Evolutionary conservation across 30 jellyfish, hydroid and myxozoan species (phyloP), one percentile per base, ranked within the genome.

Genomic region (Morbakka virulenta): DNA sequence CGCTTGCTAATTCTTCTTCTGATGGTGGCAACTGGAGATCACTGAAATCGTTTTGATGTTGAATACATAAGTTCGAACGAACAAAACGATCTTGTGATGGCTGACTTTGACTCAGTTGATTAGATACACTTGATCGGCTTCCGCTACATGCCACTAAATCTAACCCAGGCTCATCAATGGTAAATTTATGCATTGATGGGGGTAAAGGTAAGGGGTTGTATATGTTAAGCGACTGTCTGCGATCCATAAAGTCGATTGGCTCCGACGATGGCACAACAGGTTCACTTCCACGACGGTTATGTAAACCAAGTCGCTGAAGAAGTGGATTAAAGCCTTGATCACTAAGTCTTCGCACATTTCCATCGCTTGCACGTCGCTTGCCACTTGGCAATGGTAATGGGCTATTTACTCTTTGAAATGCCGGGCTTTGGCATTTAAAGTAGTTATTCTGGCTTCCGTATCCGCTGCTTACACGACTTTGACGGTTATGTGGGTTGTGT

Each of bases 391-490:
- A 66, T 2, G 89, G 86, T 36, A 82, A 65, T 29, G 95, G 96
- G 1, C 94, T 65, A 0, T 86, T 88, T 47, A 82, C 62, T 36
- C 66, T 91, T 74, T 88, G 95, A 53, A 85, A 67, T 9, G 90
- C 91, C 0, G 95, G 95, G 83, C 95, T 77, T 23, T 71, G 67
- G 81, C 95, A 84, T 17, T 61, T 84, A 76, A 91, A 91, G 70
- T 91, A 91, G 22, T 84, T 81, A 14, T 77, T 74, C 76, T 79
- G 95, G 51, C 96, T 84, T 25, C 95, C 96, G 50, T 83, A 91
- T 6, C 96, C 95, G 62, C 95, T 91, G 53, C 97, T 89, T n/a
- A 82, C 95, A 23, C 97, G 87, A 47, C 97, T 89, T 34, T 72
- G 83, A 35, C 96, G 96, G 34, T 86, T 69, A 64, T 86, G 92